A percentile compares a stretch with the other conserved stretches of the same genome.
phyloP scores from a whole-genome alignment of 1,140 invertebrate genomes.

The Onthophagus taurus region DNA sequence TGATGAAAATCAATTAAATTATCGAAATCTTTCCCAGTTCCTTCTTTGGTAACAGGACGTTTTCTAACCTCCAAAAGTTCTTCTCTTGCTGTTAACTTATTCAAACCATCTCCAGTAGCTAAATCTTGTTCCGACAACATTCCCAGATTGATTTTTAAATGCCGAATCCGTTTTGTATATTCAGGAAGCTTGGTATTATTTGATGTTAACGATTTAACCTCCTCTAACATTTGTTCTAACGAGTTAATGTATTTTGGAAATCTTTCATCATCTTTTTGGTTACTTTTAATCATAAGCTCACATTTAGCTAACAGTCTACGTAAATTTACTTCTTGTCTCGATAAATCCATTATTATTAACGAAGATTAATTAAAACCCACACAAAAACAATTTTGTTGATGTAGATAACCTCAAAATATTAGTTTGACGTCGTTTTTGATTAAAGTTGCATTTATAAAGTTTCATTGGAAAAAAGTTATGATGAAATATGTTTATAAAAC shows the following conservation, averaged over 20 bases:
- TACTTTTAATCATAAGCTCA: constrained; percentile 62
- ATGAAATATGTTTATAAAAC: too few species aligned
- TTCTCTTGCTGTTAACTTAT: constrained; percentile 18
- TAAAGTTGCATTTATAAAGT: too few species aligned
- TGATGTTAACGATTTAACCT: constrained; percentile 44
- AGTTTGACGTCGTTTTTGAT: too few species aligned
- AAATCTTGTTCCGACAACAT: constrained; percentile 22
- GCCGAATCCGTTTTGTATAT: constrained; percentile 18
- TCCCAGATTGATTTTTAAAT: constrained; percentile 15
- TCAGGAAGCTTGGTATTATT: constrained; percentile 11
- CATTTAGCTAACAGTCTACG: constrained; percentile 55
- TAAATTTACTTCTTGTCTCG: constrained; percentile 63
- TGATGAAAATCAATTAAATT: constrained; percentile 75
- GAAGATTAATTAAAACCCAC: too few species aligned
- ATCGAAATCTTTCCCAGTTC: constrained; percentile 59
- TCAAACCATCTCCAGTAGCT: constrained; percentile 12
- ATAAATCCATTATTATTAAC: constrained; percentile 37
- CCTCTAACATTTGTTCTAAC: constrained; percentile 56
- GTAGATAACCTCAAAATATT: too few species aligned
- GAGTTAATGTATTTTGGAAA: constrained; percentile 62
- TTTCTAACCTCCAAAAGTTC: constrained; percentile 18
- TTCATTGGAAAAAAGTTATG: too few species aligned
- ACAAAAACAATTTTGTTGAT: too few species aligned
- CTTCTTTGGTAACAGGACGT: constrained; percentile 20
- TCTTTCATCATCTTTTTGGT: constrained; percentile 54